Evolutionary conservation across 1,140 invertebrate genomes (phyloP).

Genomic region (Chlorops oryzae): DNA sequence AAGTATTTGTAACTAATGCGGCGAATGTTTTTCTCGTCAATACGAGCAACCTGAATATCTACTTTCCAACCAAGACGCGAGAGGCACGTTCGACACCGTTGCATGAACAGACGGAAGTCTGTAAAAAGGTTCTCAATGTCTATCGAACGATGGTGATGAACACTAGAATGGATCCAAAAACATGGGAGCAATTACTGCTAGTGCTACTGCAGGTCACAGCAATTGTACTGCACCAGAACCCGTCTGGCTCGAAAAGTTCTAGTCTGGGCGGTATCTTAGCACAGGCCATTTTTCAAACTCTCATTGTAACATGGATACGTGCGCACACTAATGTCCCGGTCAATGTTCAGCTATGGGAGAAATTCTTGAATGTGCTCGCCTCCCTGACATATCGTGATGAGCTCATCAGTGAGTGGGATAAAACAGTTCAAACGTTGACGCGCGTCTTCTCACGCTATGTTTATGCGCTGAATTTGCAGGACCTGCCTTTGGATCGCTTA

Average conservation of each 20-base stretch:
- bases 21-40: slow-evolving; percentile 88
- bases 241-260: slow-evolving; percentile 52
- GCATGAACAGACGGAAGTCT: slow-evolving; percentile 92
- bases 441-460: slow-evolving; percentile 87
- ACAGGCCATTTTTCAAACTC: slow-evolving; percentile 87
- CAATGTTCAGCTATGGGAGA: slow-evolving; percentile 85
- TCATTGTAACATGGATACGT: slow-evolving; percentile 97
- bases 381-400: slow-evolving; percentile 92
- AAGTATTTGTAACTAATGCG: slow-evolving; percentile 92
- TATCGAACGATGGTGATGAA: slow-evolving; percentile 98
- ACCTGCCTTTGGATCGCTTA: slow-evolving; percentile 78
- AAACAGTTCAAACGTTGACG: slow-evolving; percentile 94
- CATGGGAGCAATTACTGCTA: slow-evolving; percentile 84
- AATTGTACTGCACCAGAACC: slow-evolving; percentile 74
- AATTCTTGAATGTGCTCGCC: slow-evolving; percentile 81
- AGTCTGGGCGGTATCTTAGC: slow-evolving; percentile 61
- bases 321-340: slow-evolving; percentile 92
- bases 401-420: slow-evolving; percentile 95
- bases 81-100: slow-evolving; percentile 52
- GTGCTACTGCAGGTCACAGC: slow-evolving; percentile 91
- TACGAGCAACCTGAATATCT: slow-evolving; percentile 51
- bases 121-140: slow-evolving; percentile 92
- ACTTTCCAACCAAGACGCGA: slow-evolving; percentile 44
- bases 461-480: slow-evolving; percentile 85
- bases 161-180: slow-evolving; percentile 81